Evolutionary conservation across 2,113 vertebrate species (phyloP).

Genomic region (Puma concolor): DNA sequence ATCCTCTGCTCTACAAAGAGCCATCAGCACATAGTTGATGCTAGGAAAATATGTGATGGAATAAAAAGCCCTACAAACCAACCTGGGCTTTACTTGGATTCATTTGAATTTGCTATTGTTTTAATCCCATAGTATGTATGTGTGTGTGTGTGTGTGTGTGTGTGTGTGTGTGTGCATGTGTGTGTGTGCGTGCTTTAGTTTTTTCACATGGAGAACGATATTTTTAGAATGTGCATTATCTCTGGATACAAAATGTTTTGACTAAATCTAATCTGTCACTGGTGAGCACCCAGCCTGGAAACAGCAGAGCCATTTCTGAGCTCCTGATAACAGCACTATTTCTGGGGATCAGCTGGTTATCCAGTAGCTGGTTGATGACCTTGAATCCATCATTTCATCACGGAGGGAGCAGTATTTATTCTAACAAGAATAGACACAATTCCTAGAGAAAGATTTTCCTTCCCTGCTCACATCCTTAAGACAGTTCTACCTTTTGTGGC

Average conservation of each 20-base stretch:
- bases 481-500: not conserved
- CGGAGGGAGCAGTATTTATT: not conserved
- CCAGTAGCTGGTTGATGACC: not conserved
- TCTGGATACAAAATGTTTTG: not conserved
- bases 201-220: not conserved
- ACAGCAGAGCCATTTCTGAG: not conserved
- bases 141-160: too few species aligned
- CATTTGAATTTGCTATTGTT: not conserved
- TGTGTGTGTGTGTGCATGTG: too few species aligned
- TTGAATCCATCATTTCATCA: not conserved
- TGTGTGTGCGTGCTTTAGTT: not conserved
- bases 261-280: not conserved
- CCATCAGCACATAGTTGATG: not conserved
- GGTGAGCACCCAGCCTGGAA: not conserved
- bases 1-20: not conserved
- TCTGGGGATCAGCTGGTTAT: not conserved
- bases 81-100: not conserved
- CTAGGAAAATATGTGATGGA: not conserved
- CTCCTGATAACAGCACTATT: not conserved
- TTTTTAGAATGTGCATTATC: not conserved
- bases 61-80: not conserved
- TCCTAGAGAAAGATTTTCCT: not conserved
- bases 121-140: not conserved
- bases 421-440: not conserved
- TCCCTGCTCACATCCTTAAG: not conserved